phyloP scores from a whole-genome alignment of 2,888 invertebrate genomes.

The Caenorhabditis japonica region DNA sequence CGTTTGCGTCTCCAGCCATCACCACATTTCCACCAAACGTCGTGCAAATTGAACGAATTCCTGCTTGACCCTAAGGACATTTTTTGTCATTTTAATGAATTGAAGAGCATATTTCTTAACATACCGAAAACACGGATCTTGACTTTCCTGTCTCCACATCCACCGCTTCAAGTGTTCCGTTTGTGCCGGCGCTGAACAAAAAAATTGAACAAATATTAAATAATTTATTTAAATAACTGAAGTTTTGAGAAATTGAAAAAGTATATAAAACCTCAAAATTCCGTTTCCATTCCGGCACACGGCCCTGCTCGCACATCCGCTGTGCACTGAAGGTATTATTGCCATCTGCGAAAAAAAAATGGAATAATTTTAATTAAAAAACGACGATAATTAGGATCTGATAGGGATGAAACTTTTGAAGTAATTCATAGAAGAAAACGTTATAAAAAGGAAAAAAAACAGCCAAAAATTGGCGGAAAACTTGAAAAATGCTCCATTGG shows the following conservation, averaged over 20 bases:
- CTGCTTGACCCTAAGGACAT: slow-evolving; percentile 39
- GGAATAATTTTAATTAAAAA: too few relatives aligned
- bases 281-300: slow-evolving; percentile 17
- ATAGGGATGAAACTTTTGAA: too few relatives aligned
- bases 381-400: too few relatives aligned
- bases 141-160: slow-evolving; percentile 44
- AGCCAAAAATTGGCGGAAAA: background rate
- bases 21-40: slow-evolving; percentile 33
- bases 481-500: too few relatives aligned
- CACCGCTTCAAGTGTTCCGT: slow-evolving; percentile 26
- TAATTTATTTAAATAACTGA: background rate
- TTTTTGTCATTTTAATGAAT: background rate
- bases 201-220: background rate
- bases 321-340: slow-evolving; percentile 29
- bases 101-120: background rate
- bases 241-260: background rate
- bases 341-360: slow-evolving; percentile 38
- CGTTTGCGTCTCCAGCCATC: slow-evolving; percentile 43
- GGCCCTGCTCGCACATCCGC: slow-evolving; percentile 26
- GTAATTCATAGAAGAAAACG: too few relatives aligned
- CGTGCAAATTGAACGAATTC: slow-evolving; percentile 42
- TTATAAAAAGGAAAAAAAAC: too few relatives aligned
- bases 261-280: slow-evolving; percentile 16
- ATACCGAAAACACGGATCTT: slow-evolving; percentile 18
- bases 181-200: slow-evolving; percentile 34